phyloP scores from a whole-genome alignment of 2,888 invertebrate genomes.

The Dicyrtomina minuta region DNA sequence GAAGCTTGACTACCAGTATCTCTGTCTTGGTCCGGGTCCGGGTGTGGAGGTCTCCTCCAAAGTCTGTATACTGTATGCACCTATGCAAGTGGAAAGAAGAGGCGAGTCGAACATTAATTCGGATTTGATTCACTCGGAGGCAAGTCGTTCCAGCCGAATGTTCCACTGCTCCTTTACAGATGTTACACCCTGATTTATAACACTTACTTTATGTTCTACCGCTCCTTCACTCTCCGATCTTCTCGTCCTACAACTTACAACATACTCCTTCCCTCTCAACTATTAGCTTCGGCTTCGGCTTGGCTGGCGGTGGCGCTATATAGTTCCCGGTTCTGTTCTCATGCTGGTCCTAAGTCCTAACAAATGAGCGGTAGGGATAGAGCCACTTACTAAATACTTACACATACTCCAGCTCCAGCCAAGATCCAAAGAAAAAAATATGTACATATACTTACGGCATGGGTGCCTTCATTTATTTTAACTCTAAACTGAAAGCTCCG shows the following conservation, averaged over 20 bases:
- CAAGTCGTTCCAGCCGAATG: slow-evolving; percentile 32
- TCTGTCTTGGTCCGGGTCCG: background rate
- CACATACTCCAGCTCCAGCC: background rate
- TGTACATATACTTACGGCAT: too few species aligned
- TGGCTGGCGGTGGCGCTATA: background rate
- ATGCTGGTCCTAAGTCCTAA: too few species aligned
- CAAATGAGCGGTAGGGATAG: background rate
- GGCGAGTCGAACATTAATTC: slow-evolving; percentile 35
- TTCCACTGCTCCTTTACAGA: slow-evolving; percentile 35
- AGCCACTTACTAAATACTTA: background rate
- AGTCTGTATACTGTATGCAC: too few species aligned
- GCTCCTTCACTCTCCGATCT: background rate
- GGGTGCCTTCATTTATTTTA: too few species aligned
- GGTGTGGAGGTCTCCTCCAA: background rate
- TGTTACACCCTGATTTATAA: slow-evolving; percentile 46
- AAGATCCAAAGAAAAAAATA: too few species aligned
- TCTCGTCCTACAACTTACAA: background rate
- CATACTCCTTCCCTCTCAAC: background rate
- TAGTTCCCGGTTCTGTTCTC: too few species aligned
- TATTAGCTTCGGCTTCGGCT: background rate
- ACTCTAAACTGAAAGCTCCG: too few species aligned
- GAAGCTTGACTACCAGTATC: background rate
- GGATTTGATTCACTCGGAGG: slow-evolving; percentile 36
- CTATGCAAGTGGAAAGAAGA: slow-evolving; percentile 28
- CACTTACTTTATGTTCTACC: slow-evolving; percentile 32